A percentile compares a stretch with the other conserved stretches of the same genome.
These are phyloP conservation scores for Rhingia campestris DNA, from an alignment of 2,888 invertebrate genomes.

Conservation along the genomic window DNA sequence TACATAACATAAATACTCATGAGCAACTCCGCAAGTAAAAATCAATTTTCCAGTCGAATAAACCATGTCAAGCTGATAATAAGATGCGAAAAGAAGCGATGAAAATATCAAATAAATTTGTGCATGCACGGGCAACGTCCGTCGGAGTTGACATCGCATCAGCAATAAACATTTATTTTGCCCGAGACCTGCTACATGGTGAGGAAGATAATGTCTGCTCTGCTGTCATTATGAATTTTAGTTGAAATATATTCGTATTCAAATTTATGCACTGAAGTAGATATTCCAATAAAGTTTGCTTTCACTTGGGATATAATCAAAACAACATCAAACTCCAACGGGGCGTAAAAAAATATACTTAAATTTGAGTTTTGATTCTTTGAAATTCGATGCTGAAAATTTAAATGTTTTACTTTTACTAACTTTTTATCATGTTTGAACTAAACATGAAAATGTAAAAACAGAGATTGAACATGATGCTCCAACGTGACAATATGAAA, in stretches of 20 bases:
- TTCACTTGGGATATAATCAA: constrained; percentile 62
- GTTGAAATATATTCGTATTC: constrained; percentile 66
- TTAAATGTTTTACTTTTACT: not conserved
- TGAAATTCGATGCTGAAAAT: not conserved
- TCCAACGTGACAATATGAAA: too few species aligned
- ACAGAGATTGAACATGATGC: too few species aligned
- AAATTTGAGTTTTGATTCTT: not conserved
- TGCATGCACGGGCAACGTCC: constrained; percentile 7
- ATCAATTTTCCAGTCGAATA: constrained; percentile 70
- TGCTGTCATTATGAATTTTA: constrained; percentile 65
- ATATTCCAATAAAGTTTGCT: constrained; percentile 63
- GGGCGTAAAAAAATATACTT: not conserved
- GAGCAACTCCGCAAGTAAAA: constrained; percentile 53
- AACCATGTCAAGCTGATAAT: constrained; percentile 65
- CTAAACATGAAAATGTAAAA: too few species aligned
- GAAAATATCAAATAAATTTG: constrained; percentile 62
- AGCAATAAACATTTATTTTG: constrained; percentile 18
- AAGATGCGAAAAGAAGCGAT: constrained; percentile 66
- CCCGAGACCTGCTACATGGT: not conserved
- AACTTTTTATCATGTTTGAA: not conserved
- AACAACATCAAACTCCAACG: constrained; percentile 62
- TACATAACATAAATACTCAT: not conserved
- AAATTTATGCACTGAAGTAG: constrained; percentile 71
- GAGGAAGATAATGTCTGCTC: constrained; percentile 54
- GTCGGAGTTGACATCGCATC: not conserved